These are phyloP conservation scores for Cyanoliseus patagonus DNA, from an alignment of 2,113 vertebrate species.

Conservation along the genomic window DNA sequence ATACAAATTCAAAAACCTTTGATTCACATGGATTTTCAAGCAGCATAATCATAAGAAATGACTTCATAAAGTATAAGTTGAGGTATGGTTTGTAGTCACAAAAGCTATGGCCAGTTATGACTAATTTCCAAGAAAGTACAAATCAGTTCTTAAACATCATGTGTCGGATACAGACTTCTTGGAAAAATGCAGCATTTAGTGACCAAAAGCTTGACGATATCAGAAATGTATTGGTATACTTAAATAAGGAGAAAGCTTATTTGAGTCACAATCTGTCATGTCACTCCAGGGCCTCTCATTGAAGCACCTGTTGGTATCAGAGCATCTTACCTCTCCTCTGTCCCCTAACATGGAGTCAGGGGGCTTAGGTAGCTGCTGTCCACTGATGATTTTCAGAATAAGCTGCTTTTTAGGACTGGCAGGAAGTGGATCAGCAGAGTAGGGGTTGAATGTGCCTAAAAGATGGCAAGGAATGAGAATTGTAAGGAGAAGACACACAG, in stretches of 20 bases:
- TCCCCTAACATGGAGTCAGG: constrained; percentile 97
- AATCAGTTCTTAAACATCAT: neutral
- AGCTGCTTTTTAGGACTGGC: constrained; percentile 96
- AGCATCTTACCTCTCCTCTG: constrained; percentile 88
- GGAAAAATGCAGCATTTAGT: neutral
- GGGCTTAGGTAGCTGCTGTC: constrained; percentile 96
- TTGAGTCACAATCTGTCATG: neutral
- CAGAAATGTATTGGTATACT: neutral
- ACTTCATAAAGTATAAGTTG: neutral
- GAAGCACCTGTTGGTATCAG: neutral
- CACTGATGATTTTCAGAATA: constrained; percentile 95
- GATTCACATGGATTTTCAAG: neutral
- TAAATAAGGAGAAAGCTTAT: neutral
- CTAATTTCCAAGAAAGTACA: neutral
- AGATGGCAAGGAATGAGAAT: neutral
- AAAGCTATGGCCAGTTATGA: neutral
- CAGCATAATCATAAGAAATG: neutral
- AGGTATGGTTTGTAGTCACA: neutral
- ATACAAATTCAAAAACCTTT: neutral
- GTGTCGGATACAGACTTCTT: neutral
- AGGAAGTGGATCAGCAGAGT: constrained; percentile 91
- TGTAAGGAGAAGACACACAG: neutral
- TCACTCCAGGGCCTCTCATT: neutral
- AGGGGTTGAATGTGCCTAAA: constrained; percentile 92
- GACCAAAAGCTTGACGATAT: neutral